Evolutionary conservation across 2,113 vertebrate genomes (phyloP).

Genomic region (Sinocyclocheilus maitianheensis): DNA sequence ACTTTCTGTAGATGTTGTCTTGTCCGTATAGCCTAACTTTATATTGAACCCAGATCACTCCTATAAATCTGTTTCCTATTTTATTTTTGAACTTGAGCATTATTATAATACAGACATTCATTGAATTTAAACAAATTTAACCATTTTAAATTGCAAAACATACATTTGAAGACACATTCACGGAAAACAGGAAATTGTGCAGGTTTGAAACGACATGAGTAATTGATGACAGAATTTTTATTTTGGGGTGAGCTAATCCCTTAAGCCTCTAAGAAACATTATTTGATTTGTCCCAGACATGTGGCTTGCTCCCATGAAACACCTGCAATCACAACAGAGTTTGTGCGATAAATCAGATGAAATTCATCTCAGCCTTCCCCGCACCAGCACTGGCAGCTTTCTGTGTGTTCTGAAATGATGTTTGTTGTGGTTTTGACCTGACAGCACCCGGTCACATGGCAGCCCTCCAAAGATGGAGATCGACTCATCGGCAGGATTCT

Average conservation of each 20-base stretch:
- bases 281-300: not conserved
- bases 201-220: conserved; percentile 1
- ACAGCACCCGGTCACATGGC: conserved; percentile 98
- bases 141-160: no score
- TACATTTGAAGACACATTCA: not conserved
- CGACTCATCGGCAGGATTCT: conserved; percentile 96
- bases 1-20: not conserved
- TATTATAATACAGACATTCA: not conserved
- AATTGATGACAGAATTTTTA: not conserved
- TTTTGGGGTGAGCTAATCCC: conserved; percentile 8
- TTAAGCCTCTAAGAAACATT: conserved; percentile 21
- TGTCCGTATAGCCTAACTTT: not conserved
- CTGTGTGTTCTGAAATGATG: conserved; percentile 59
- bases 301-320: not conserved
- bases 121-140: not conserved
- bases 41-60: not conserved
- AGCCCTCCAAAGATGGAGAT: conserved; percentile 98
- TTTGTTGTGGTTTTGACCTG: conserved; percentile 74
- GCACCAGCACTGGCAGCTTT: conserved; percentile 17
- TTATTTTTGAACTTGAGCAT: not conserved
- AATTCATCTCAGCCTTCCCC: conserved; percentile 56
- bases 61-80: not conserved
- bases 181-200: no score
- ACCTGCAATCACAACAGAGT: conserved; percentile 57
- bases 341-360: conserved; percentile 73